Conservation (phyloP, 2,113 vertebrate species). For the Elanus axillaris region DNA sequence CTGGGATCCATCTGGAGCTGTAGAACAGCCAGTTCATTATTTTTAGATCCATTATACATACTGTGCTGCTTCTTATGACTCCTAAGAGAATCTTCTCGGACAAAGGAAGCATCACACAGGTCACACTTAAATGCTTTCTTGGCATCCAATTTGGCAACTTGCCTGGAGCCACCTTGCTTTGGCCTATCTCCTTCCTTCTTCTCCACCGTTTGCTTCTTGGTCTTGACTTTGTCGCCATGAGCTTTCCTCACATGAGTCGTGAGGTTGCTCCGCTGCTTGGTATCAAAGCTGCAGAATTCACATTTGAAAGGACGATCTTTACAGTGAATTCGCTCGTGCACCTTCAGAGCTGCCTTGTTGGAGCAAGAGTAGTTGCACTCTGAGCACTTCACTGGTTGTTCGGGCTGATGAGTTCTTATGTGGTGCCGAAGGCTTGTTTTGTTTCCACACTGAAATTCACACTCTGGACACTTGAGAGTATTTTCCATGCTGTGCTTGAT, state of each 20-base stretch:
- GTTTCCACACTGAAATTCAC: constrained; percentile 89
- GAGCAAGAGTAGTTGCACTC: constrained; percentile 92
- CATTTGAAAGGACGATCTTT: constrained; percentile 93
- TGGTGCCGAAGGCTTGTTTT: constrained; percentile 89
- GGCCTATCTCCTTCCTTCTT: constrained; percentile 69
- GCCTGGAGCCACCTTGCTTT: constrained; percentile 76
- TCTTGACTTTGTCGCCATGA: constrained; percentile 76
- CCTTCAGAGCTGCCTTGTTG: constrained; percentile 89
- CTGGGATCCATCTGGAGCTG: constrained; percentile 70
- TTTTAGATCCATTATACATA: constrained; percentile 64
- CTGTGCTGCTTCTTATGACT: constrained; percentile 93
- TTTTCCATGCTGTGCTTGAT: constrained; percentile 87
- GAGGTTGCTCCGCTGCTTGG: constrained; percentile 94
- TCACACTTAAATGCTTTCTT: constrained; percentile 88
- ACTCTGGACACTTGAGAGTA: constrained; percentile 83
- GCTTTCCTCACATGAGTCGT: constrained; percentile 89
- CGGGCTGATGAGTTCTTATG: constrained; percentile 83
- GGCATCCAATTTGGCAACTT: constrained; percentile 87
- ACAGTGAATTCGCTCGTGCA: constrained; percentile 90
- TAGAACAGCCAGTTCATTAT: constrained; percentile 59
- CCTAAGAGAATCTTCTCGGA: constrained; percentile 91
- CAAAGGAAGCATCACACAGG: constrained; percentile 86
- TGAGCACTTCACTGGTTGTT: constrained; percentile 84
- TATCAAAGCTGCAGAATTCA: constrained; percentile 85
- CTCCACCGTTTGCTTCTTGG: constrained; percentile 22